Percentiles rank a stretch among this genome's conserved stretches.
Conservation (phyloP, 2,888 invertebrate genomes). For the Strigamia crassipes region DNA sequence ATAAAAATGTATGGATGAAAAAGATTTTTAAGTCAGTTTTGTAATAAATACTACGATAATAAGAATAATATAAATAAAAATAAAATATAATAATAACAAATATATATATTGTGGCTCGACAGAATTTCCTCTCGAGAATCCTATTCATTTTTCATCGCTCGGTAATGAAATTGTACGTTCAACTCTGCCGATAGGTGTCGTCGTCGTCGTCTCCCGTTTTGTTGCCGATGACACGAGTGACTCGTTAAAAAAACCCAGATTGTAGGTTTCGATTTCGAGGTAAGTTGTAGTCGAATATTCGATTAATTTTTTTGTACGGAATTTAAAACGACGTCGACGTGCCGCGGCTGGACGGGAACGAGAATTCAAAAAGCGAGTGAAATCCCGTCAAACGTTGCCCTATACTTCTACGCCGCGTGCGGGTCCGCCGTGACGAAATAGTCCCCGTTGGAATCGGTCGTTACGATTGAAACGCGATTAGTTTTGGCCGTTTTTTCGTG, state of each 20-base stretch:
- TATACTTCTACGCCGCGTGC: too few species aligned
- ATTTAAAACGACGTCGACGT: too few species aligned
- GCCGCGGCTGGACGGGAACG: too few species aligned
- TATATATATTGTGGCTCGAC: too few species aligned
- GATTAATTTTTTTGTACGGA: neutral
- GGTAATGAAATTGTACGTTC: too few species aligned
- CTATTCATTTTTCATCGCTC: neutral
- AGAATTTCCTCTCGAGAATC: neutral
- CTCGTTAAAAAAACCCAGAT: neutral
- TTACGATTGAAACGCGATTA: neutral
- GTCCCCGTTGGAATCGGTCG: neutral
- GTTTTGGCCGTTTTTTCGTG: neutral
- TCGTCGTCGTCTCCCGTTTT: neutral
- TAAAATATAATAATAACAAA: too few species aligned
- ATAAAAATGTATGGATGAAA: constrained; percentile 18
- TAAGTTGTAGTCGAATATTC: neutral
- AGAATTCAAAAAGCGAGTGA: too few species aligned
- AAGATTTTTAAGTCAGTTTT: neutral
- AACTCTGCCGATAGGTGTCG: constrained; percentile 5
- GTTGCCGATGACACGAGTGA: neutral
- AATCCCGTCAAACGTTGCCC: neutral
- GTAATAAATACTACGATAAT: neutral
- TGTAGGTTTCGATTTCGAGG: neutral
- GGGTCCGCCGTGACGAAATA: neutral
- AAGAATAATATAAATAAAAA: too few species aligned